A percentile compares a stretch with the other conserved stretches of the same genome.
These are phyloP conservation scores for Scrobipalpa costella DNA, from an alignment of 2,888 invertebrate genomes.

Conservation along the genomic window DNA sequence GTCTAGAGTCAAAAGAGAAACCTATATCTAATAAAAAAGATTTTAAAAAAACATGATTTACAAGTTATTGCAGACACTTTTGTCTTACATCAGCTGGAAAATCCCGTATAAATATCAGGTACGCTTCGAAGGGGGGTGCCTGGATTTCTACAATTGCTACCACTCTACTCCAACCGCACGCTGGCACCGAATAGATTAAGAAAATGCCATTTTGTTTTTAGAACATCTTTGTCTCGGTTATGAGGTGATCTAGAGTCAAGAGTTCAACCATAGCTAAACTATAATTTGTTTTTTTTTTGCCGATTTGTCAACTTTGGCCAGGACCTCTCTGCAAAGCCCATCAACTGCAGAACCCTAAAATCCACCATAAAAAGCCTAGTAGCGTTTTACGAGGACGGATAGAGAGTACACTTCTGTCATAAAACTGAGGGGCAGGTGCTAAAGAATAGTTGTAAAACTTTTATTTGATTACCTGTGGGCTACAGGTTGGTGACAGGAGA, in stretches of 20 bases:
- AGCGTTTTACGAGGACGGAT: constrained; percentile 14
- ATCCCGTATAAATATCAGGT: too few species aligned
- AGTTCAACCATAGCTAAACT: neutral
- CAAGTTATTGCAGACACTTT: too few species aligned
- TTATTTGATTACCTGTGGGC: constrained; percentile 19
- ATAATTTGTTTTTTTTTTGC: neutral
- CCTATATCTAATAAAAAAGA: too few species aligned
- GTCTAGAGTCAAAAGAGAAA: too few species aligned
- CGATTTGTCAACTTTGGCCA: neutral
- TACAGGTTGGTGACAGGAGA: constrained; percentile 16
- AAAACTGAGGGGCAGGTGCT: constrained; percentile 23
- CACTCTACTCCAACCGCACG: too few species aligned
- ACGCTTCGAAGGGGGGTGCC: too few species aligned
- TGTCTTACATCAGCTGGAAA: too few species aligned
- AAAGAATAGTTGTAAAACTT: constrained; percentile 24
- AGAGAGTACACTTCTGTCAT: constrained; percentile 10
- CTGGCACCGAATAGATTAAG: too few species aligned
- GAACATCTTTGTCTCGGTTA: too few species aligned
- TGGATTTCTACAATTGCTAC: too few species aligned
- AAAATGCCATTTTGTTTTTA: too few species aligned
- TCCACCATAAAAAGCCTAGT: constrained; percentile 2
- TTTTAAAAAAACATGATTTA: too few species aligned
- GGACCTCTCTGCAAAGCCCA: neutral
- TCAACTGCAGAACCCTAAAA: constrained; percentile 13
- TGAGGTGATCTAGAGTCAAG: neutral